phyloP scores from a whole-genome alignment of 30 jellyfish, hydroid and myxozoan species.

The Catostylus mosaicus region DNA sequence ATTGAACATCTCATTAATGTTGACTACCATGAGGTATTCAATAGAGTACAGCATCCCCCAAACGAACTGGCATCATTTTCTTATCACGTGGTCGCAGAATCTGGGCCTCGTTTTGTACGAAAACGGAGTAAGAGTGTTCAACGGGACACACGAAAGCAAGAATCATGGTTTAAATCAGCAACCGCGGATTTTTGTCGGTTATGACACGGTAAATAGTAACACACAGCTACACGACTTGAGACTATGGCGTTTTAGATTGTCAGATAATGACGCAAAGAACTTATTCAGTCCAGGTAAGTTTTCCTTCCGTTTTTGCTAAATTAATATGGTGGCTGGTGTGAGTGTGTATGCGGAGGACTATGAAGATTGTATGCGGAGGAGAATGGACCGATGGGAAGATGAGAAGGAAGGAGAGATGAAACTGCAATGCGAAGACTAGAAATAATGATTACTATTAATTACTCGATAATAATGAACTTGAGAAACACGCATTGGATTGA shows the following conservation, averaged over 20 bases:
- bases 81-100: conserved; percentile 7
- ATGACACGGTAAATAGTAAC: neutral
- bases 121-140: neutral
- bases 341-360: no score
- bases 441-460: no score
- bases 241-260: conserved; percentile 1
- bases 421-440: no score
- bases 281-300: conserved; percentile 34
- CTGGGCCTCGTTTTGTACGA: conserved; percentile 10
- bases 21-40: neutral
- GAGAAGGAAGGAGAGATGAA: no score
- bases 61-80: conserved; percentile 1
- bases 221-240: conserved; percentile 18
- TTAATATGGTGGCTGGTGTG: no score
- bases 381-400: no score
- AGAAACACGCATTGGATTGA: no score
- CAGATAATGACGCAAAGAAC: conserved; percentile 9
- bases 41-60: neutral
- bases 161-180: neutral
- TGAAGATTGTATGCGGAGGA: no score
- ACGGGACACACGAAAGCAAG: neutral
- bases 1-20: neutral
- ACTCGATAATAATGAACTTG: no score
- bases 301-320: no score
- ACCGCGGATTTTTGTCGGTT: neutral